These are phyloP conservation scores for Ectropis crepuscularia DNA, from an alignment of 2,888 invertebrate species.

Conservation along the genomic window DNA sequence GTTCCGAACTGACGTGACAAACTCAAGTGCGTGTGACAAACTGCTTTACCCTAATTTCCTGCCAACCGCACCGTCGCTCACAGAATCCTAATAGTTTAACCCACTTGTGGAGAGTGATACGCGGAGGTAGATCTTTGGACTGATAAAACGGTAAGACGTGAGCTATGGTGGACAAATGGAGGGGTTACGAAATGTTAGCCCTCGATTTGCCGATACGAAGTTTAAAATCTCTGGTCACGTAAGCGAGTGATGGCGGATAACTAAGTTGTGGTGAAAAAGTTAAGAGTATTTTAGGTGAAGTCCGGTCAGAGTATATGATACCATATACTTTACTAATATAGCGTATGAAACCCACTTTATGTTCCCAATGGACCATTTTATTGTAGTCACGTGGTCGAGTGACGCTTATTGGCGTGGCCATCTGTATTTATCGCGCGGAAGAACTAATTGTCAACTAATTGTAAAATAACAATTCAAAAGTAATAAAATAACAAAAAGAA, in stretches of 20 bases:
- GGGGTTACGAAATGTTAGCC: constrained; percentile 8
- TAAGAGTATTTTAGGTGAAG: too few relatives aligned
- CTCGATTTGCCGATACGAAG: constrained; percentile 5
- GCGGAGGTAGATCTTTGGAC: constrained; percentile 14
- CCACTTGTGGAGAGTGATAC: constrained; percentile 27
- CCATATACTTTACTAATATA: too few relatives aligned
- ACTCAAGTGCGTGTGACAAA: constrained; percentile 32
- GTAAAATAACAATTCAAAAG: too few relatives aligned
- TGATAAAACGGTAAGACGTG: constrained; percentile 16
- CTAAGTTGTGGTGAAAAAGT: too few relatives aligned
- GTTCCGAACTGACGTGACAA: constrained; percentile 34
- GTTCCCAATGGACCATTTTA: too few relatives aligned
- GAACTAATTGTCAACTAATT: too few relatives aligned
- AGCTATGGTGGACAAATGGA: constrained; percentile 10
- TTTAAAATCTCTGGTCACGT: constrained; percentile 3
- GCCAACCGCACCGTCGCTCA: constrained; percentile 32
- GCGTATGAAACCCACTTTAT: too few relatives aligned
- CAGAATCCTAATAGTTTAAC: constrained; percentile 39
- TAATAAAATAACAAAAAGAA: too few relatives aligned
- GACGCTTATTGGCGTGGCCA: too few relatives aligned
- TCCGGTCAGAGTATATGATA: too few relatives aligned
- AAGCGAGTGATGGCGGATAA: not conserved
- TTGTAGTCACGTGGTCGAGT: too few relatives aligned
- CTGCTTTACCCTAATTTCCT: constrained; percentile 39
- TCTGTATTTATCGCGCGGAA: too few relatives aligned